Conservation (phyloP, 1,140 invertebrate genomes). For the Mya arenaria region DNA sequence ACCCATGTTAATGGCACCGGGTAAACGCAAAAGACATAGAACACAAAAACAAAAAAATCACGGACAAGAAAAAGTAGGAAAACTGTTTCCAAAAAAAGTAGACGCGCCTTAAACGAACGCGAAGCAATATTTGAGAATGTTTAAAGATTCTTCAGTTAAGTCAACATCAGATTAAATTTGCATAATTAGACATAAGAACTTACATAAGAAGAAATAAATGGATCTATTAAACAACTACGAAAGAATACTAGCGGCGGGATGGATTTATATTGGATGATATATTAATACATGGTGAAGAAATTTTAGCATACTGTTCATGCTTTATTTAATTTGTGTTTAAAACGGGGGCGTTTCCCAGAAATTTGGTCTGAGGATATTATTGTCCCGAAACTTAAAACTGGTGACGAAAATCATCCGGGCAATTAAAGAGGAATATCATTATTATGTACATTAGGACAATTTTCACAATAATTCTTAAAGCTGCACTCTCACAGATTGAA, state of each 20-base stretch:
- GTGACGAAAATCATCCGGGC: not conserved
- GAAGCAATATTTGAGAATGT: not conserved
- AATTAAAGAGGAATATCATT: slow-evolving; percentile 34
- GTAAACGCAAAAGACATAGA: too few relatives aligned
- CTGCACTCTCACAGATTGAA: too few relatives aligned
- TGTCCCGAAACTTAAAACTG: slow-evolving; percentile 31
- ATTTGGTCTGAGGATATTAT: slow-evolving; percentile 24
- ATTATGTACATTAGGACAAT: slow-evolving; percentile 15
- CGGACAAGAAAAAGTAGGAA: too few relatives aligned
- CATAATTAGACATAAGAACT: not conserved
- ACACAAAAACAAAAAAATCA: too few relatives aligned
- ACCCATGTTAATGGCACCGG: too few relatives aligned
- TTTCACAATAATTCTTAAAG: too few relatives aligned
- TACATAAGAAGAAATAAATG: not conserved
- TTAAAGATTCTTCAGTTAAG: not conserved
- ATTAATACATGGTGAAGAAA: not conserved
- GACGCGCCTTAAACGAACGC: too few relatives aligned
- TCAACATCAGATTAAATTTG: not conserved
- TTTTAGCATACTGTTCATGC: not conserved
- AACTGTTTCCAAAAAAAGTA: too few relatives aligned
- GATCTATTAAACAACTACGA: not conserved
- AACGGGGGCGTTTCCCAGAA: not conserved
- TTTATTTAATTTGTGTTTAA: slow-evolving; percentile 24
- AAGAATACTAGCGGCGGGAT: not conserved
- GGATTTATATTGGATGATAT: slow-evolving; percentile 28